Evolutionary conservation across 2,888 invertebrate species (phyloP), one percentile per base, ranked within the genome.

Genomic region (Deilephila elpenor): DNA sequence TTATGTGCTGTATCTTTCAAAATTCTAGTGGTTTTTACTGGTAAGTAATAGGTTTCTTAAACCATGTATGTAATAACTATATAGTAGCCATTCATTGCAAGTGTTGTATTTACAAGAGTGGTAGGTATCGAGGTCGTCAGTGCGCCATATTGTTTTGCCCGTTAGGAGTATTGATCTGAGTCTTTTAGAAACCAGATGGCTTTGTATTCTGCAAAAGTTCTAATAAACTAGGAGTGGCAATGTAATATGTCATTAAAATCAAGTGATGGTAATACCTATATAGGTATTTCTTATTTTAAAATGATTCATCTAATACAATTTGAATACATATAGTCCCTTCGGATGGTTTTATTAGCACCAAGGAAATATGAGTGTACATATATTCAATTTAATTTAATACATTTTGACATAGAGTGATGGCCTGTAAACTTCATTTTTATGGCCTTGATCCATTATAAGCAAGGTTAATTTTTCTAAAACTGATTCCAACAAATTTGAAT

Each of bases 11-110:
- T 62, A 77, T 71, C 64, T 51, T 75, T 77, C 75, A 74, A 88
- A 86, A 88, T 88, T 87, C 82, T 82, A 82, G 86, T 88, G 87
- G 80, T 76, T 78, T 71, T 74, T 77, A 82, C 79, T 78, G 84
- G 87, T 87, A 80, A 87, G 88, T 84, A 53, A 73, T 59, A 25
- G 62, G 76, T 73, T 73, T 74, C n/a, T 56, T 20, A 44, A 14
- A 20, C n/a, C 20, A 7, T 6, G n/a, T 56, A 56, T 44, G n/a
- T 56, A n/a, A 56, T 56, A n/a, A 56, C 56, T 56, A 5, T n/a
- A 8, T 56, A 56, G 17, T n/a, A 56, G 17, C 5, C 1, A n/a
- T 4, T 17, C 17, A n/a, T n/a, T 5, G 19, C 5, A n/a, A 19
- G 19, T 56, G 1, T 6, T 11, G 37, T 11, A 14, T 67, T 11